Evolutionary conservation across 1,140 invertebrate species (phyloP), one percentile per base, ranked within the genome.

Genomic region (Archivesica marissinica): DNA sequence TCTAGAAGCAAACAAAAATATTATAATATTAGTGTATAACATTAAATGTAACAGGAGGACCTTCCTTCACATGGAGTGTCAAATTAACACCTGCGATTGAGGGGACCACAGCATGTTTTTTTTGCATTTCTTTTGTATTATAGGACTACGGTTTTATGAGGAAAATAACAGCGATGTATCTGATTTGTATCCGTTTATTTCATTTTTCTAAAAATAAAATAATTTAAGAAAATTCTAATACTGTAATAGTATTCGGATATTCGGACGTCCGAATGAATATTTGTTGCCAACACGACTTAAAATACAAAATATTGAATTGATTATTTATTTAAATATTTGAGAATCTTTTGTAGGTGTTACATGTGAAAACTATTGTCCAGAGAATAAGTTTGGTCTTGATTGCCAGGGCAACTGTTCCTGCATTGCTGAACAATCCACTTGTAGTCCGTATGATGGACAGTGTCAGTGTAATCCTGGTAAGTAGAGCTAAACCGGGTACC

Each of bases 381-480:
- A 15, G n/a, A 44, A 28, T n/a, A 74, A 25, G 17, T 74, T 41
- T 50, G 70, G 70, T 1, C 70, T 15, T 28, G 44, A 47, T 20
- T 77, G 74, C 38, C 23, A 13, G 38, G 20, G 35, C n/a, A 25
- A 20, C 6, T 77, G 50, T 56, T 7, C n/a, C 9, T 77, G 74
- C 38, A 56, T 56, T 39, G n/a, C 41, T 15, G 13, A 30, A 6
- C 33, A 1, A 0, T 77, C 74, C 11, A 47, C 7, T 2, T 77
- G 74, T 33, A 77, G 33, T 59, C 50, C 74, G 9, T 77, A 77
- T 59, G 35, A 25, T 30, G 74, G 74, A 1, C 4, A 15, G 15
- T 77, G 74, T 33, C 74, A 77, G 7, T 77, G 74, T 56, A 54
- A 56, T 20, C 25, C 74, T 20, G 74, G 74, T 77, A 77, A 0